A percentile compares a stretch with the other conserved stretches of the same genome.
Evolutionary conservation across 2,888 invertebrate genomes (phyloP).

Genomic region (Thymelicus acteon): DNA sequence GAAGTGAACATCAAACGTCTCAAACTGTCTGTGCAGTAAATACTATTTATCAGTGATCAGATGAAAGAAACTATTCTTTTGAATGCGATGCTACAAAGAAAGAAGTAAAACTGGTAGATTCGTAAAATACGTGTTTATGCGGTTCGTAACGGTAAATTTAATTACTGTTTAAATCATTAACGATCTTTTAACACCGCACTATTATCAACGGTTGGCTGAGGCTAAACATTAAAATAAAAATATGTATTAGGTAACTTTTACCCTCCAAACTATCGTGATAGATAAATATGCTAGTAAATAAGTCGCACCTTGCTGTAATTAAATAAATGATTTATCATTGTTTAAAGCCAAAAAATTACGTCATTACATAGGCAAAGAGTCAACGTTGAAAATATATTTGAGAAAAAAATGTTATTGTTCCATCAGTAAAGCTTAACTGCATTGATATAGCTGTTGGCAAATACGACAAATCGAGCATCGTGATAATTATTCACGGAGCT

Average conservation of each 20-base stretch:
- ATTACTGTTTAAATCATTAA: slow-evolving; percentile 6
- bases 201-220: too few relatives aligned
- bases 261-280: too few relatives aligned
- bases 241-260: too few relatives aligned
- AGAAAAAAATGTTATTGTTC: neutral
- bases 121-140: slow-evolving; percentile 2
- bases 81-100: slow-evolving; percentile 1
- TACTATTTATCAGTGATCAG: slow-evolving; percentile 9
- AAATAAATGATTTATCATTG: too few relatives aligned
- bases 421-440: neutral
- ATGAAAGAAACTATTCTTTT: slow-evolving; percentile 13
- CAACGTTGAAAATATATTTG: too few relatives aligned
- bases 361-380: too few relatives aligned
- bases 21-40: slow-evolving; percentile 3
- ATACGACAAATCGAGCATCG: neutral
- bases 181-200: neutral
- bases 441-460: neutral
- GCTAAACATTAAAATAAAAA: too few relatives aligned
- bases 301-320: too few relatives aligned
- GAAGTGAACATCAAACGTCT: neutral
- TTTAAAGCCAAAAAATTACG: too few relatives aligned
- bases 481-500: slow-evolving; percentile 3
- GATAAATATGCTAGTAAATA: too few relatives aligned
- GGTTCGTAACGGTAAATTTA: slow-evolving; percentile 9
- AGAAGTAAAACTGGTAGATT: neutral